Conservation (phyloP, 2,888 invertebrate genomes). For the Apamea anceps region DNA sequence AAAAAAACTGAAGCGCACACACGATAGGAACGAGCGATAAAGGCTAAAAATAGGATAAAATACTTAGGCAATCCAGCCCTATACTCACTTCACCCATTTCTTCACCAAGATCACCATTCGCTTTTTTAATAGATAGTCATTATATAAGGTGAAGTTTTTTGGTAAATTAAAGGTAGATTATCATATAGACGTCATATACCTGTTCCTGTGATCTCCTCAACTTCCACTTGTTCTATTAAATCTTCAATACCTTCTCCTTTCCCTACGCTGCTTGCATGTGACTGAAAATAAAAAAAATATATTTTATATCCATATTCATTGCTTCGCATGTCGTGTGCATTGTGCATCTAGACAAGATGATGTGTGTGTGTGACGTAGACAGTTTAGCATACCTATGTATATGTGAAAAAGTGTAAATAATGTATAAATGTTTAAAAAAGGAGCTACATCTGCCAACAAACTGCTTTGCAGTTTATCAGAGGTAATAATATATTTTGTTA, state of each 20-base stretch:
- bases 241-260: constrained; percentile 61
- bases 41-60: no score
- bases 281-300: constrained; percentile 72
- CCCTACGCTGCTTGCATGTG: constrained; percentile 73
- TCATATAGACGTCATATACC: constrained; percentile 80
- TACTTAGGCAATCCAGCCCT: no score
- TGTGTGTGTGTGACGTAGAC: background rate
- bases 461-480: background rate
- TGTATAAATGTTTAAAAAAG: background rate
- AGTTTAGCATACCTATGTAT: background rate
- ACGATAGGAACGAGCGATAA: no score
- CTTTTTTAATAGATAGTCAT: background rate
- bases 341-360: background rate
- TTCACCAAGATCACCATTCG: no score
- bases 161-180: background rate
- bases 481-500: no score
- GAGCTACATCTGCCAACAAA: no score
- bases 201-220: constrained; percentile 91
- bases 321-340: background rate
- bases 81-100: no score
- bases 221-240: constrained; percentile 85
- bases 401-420: background rate
- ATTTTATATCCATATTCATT: background rate
- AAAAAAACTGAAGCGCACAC: no score
- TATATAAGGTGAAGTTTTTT: background rate